phyloP scores from a whole-genome alignment of 2,888 invertebrate genomes.

The Agriopis aurantiaria region DNA sequence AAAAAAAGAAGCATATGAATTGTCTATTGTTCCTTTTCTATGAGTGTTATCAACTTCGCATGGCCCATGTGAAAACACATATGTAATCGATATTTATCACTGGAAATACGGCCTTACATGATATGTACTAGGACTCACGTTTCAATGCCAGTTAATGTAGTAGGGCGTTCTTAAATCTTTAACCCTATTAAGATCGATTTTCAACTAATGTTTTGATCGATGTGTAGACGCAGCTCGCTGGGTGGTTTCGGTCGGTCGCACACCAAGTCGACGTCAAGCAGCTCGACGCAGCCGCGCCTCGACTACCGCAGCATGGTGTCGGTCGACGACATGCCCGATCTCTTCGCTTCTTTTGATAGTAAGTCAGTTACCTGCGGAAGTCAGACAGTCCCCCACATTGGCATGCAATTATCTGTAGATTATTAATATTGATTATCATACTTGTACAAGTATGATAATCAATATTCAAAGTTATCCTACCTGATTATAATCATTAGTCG shows the following conservation, averaged over 20 bases:
- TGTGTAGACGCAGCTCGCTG: constrained; percentile 92
- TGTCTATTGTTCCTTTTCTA: constrained; percentile 20
- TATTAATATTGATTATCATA: no score
- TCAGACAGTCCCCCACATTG: no score
- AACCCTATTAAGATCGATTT: neutral
- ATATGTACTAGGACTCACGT: no score
- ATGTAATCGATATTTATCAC: no score
- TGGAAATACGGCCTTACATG: no score
- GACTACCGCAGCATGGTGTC: constrained; percentile 97
- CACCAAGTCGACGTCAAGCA: constrained; percentile 88
- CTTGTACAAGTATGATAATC: no score
- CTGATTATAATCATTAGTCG: no score
- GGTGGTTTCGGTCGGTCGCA: constrained; percentile 94
- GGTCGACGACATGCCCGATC: constrained; percentile 97
- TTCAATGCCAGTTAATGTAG: no score
- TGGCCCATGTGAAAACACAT: no score
- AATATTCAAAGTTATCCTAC: no score
- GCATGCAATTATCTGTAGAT: neutral
- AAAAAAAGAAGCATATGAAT: no score
- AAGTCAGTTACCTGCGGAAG: constrained; percentile 76
- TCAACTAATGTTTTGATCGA: constrained; percentile 18
- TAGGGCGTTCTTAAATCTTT: neutral
- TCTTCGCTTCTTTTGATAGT: constrained; percentile 98
- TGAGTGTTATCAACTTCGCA: constrained; percentile 18
- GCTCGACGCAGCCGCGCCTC: constrained; percentile 90